phyloP scores from a whole-genome alignment of 2,888 invertebrate species.

The Drosophila siamana region DNA sequence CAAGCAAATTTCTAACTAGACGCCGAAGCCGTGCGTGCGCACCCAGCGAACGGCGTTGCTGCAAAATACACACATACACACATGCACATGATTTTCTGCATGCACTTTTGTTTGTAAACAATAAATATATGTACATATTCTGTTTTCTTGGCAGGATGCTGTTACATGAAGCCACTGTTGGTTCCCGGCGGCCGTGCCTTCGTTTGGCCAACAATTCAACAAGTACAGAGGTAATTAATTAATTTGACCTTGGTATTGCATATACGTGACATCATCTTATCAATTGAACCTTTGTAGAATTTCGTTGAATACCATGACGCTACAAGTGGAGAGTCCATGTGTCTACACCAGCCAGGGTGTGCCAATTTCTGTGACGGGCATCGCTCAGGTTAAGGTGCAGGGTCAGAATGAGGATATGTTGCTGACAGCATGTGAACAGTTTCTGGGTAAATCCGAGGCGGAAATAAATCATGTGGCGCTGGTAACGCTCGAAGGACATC shows the following conservation, averaged over 20 bases:
- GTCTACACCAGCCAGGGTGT: constrained; percentile 99
- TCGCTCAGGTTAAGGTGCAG: constrained; percentile 96
- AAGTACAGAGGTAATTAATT: constrained; percentile 89
- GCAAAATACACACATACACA: constrained; percentile 12
- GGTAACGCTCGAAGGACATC: constrained; percentile 96
- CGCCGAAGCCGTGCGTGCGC: constrained; percentile 58
- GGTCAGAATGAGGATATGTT: constrained; percentile 91
- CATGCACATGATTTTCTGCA: background rate
- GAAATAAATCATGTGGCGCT: constrained; percentile 96
- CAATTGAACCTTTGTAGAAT: constrained; percentile 87
- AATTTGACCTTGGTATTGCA: constrained; percentile 25
- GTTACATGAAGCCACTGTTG: constrained; percentile 95
- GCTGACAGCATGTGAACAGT: constrained; percentile 95
- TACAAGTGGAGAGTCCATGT: constrained; percentile 97
- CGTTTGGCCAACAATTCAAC: constrained; percentile 97
- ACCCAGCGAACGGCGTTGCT: constrained; percentile 56
- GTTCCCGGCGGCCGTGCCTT: constrained; percentile 98
- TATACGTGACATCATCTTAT: constrained; percentile 27
- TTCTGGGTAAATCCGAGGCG: constrained; percentile 93
- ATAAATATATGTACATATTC: constrained; percentile 3
- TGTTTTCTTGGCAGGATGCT: constrained; percentile 90
- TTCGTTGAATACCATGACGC: constrained; percentile 98
- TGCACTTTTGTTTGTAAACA: constrained; percentile 41
- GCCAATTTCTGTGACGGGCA: constrained; percentile 98
- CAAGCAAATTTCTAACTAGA: constrained; percentile 41